These are phyloP conservation scores for Lates calcarifer DNA, from an alignment of 2,113 vertebrate species.

Conservation along the genomic window DNA sequence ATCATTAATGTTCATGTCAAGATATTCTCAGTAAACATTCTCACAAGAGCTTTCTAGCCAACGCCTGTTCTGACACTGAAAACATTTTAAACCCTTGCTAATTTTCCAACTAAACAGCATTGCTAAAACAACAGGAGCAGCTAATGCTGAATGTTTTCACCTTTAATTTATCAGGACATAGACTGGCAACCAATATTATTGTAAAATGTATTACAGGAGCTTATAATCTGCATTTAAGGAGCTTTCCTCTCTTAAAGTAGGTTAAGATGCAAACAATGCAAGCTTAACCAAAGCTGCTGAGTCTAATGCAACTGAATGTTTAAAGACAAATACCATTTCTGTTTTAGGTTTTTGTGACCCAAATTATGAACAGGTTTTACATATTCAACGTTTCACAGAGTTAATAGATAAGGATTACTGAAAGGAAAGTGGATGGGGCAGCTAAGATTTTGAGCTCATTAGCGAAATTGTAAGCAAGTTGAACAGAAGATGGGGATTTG, in stretches of 20 bases:
- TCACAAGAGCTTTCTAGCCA: neutral
- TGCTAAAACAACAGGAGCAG: neutral
- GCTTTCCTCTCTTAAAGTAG: slow-evolving; percentile 32
- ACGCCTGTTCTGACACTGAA: slow-evolving; percentile 2
- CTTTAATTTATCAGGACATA: neutral
- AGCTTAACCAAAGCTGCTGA: slow-evolving; percentile 49
- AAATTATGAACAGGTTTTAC: slow-evolving; percentile 24
- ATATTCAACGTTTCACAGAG: slow-evolving; percentile 20
- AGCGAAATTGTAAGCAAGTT: neutral
- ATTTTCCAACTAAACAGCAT: neutral
- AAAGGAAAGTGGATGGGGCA: neutral
- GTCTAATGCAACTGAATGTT: slow-evolving; percentile 31
- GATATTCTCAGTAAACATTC: slow-evolving; percentile 27
- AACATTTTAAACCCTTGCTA: neutral
- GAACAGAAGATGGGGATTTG: neutral
- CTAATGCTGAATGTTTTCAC: neutral
- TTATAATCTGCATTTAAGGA: slow-evolving; percentile 28
- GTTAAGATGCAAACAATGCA: slow-evolving; percentile 55
- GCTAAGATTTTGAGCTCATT: neutral
- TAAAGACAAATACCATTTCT: slow-evolving; percentile 24
- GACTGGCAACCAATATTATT: slow-evolving; percentile 6
- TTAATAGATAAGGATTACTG: neutral
- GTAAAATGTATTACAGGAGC: slow-evolving; percentile 18
- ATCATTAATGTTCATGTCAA: slow-evolving; percentile 33
- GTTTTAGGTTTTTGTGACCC: slow-evolving; percentile 24